phyloP scores from a whole-genome alignment of 35 echinoderm and acorn worm species.

The Hemicentrotus pulcherrimus region DNA sequence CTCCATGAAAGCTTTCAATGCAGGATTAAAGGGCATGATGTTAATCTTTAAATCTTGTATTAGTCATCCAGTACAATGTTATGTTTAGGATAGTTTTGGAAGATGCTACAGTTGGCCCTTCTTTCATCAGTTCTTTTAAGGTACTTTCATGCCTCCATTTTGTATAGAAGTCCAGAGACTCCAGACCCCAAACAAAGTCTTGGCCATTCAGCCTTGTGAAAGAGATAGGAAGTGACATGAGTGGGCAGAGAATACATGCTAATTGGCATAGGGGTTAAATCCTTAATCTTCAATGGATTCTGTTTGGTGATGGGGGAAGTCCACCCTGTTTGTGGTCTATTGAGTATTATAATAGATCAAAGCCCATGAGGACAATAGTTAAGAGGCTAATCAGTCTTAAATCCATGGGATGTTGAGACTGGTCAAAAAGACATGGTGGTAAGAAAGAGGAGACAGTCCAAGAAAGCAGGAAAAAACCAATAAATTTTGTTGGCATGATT shows the following conservation, averaged over 20 bases:
- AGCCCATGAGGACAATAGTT: not conserved
- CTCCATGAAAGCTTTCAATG: not conserved
- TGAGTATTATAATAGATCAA: not conserved
- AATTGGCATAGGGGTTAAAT: not conserved
- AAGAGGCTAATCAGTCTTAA: not conserved
- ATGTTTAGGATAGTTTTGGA: too few relatives aligned
- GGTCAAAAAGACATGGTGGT: not conserved
- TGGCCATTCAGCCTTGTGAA: not conserved
- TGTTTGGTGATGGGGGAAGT: not conserved
- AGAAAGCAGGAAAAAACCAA: not conserved
- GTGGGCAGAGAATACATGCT: not conserved
- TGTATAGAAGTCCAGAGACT: not conserved
- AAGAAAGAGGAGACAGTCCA: not conserved
- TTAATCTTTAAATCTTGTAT: not conserved
- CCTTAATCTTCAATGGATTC: not conserved
- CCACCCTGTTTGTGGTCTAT: not conserved
- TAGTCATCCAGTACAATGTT: not conserved
- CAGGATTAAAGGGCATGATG: not conserved
- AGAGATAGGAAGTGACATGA: not conserved
- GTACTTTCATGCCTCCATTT: not conserved
- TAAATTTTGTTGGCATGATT: not conserved
- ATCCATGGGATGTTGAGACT: not conserved
- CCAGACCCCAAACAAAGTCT: not conserved
- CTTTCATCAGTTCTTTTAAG: not conserved
- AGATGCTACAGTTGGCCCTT: not conserved